Percentiles rank a stretch among this genome's conserved stretches.
phyloP scores from a whole-genome alignment of 1,140 invertebrate genomes.

The Teleogryllus occipitalis region DNA sequence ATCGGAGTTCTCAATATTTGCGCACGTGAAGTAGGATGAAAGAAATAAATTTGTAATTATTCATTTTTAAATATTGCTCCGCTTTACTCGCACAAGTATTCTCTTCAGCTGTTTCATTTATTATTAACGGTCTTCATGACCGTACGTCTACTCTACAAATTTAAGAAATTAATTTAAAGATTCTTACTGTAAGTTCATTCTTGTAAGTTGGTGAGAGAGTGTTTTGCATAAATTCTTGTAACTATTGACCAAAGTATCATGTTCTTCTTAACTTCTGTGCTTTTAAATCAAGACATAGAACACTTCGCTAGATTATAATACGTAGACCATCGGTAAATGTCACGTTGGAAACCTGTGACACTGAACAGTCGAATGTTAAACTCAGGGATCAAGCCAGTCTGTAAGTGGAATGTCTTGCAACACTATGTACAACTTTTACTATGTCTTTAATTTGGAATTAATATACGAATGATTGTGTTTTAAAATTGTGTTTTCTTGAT shows the following conservation, averaged over 20 bases:
- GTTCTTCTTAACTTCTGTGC: neutral
- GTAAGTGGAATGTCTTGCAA: neutral
- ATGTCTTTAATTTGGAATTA: neutral
- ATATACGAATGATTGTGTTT: neutral
- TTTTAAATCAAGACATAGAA: neutral
- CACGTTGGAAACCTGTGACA: neutral
- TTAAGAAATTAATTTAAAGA: neutral
- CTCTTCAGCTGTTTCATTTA: neutral
- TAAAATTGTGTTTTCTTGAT: neutral
- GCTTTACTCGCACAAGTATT: neutral
- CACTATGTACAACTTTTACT: neutral
- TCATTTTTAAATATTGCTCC: neutral
- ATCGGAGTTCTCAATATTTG: neutral
- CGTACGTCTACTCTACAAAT: neutral
- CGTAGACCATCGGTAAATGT: neutral
- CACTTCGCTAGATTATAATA: neutral
- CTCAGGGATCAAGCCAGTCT: neutral
- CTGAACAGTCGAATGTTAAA: neutral
- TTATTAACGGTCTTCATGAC: neutral
- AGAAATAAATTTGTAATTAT: neutral
- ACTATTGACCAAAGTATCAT: neutral
- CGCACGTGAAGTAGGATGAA: neutral
- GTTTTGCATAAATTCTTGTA: slow-evolving; percentile 1
- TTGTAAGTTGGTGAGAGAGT: neutral
- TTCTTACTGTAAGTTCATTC: neutral